Percentiles rank a stretch among this genome's conserved stretches.
These are phyloP conservation scores for Cryptotis parvus DNA, from an alignment of 2,113 vertebrate genomes.

Conservation along the genomic window DNA sequence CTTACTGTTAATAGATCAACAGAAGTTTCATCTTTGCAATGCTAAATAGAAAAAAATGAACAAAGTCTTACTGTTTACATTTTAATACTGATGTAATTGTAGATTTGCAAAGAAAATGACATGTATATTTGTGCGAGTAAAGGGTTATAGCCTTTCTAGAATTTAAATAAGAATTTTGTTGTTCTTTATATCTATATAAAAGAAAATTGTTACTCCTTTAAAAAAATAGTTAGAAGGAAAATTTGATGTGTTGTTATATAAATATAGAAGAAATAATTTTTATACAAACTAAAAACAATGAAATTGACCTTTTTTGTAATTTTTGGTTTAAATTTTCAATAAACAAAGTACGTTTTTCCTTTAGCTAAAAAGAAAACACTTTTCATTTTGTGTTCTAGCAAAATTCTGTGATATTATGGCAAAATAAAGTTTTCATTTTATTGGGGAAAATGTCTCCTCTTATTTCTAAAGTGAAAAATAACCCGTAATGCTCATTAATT, in stretches of 20 bases:
- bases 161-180: constrained; percentile 54
- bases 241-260: constrained; percentile 36
- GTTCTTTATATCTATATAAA: constrained; percentile 25
- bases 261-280: constrained; percentile 72
- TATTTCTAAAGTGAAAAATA: constrained; percentile 58
- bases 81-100: constrained; percentile 8
- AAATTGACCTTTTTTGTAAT: constrained; percentile 67
- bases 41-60: constrained; percentile 1
- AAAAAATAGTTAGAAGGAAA: constrained; percentile 62
- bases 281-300: constrained; percentile 73
- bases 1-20: constrained; percentile 34
- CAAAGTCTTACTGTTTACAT: neutral
- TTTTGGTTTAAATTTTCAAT: constrained; percentile 77
- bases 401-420: constrained; percentile 15
- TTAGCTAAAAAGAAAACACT: constrained; percentile 40
- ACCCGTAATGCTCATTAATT: neutral
- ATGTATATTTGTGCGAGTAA: constrained; percentile 31
- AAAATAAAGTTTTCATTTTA: constrained; percentile 59
- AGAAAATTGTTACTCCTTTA: constrained; percentile 60
- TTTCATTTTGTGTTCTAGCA: constrained; percentile 26
- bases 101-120: neutral
- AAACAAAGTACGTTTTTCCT: constrained; percentile 34
- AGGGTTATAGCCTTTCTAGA: constrained; percentile 43
- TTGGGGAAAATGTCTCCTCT: neutral
- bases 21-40: constrained; percentile 42